phyloP scores from a whole-genome alignment of 2,113 vertebrate genomes.

The human region DNA sequence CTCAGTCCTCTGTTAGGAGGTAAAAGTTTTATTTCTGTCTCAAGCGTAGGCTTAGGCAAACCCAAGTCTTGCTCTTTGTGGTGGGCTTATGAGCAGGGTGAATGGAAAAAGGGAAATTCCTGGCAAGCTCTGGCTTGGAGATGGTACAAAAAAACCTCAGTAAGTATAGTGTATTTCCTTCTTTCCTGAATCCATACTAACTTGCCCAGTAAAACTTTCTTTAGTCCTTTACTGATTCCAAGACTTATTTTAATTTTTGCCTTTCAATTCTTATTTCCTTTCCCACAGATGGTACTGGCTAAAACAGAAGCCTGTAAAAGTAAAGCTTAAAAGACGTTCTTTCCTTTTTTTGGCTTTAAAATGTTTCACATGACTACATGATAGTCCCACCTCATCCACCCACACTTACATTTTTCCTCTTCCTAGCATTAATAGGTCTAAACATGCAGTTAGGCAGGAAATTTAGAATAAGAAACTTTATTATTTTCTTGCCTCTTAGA shows the following conservation, averaged over 20 bases:
- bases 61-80: slow-evolving; percentile 67
- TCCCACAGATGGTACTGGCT: slow-evolving; percentile 76
- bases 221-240: slow-evolving; percentile 74
- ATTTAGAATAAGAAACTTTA: slow-evolving; percentile 43
- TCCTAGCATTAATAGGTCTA: slow-evolving; percentile 56
- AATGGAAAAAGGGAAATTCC: slow-evolving; percentile 75
- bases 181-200: slow-evolving; percentile 57
- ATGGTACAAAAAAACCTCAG: slow-evolving; percentile 65
- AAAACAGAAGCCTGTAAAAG: slow-evolving; percentile 78
- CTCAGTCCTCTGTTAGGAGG: background rate
- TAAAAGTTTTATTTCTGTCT: slow-evolving; percentile 74
- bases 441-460: slow-evolving; percentile 45
- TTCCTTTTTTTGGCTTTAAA: slow-evolving; percentile 74
- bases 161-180: slow-evolving; percentile 48
- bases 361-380: slow-evolving; percentile 64
- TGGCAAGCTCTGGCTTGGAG: slow-evolving; percentile 67
- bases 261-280: slow-evolving; percentile 76
- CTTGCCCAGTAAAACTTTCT: slow-evolving; percentile 74
- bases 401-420: slow-evolving; percentile 69
- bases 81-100: slow-evolving; percentile 62
- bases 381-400: slow-evolving; percentile 65
- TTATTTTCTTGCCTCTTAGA: background rate
- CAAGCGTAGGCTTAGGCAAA: slow-evolving; percentile 60
- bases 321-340: slow-evolving; percentile 68
- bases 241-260: slow-evolving; percentile 78